phyloP scores from a whole-genome alignment of 2,113 vertebrate genomes.

The Pomatorhinus ruficollis region DNA sequence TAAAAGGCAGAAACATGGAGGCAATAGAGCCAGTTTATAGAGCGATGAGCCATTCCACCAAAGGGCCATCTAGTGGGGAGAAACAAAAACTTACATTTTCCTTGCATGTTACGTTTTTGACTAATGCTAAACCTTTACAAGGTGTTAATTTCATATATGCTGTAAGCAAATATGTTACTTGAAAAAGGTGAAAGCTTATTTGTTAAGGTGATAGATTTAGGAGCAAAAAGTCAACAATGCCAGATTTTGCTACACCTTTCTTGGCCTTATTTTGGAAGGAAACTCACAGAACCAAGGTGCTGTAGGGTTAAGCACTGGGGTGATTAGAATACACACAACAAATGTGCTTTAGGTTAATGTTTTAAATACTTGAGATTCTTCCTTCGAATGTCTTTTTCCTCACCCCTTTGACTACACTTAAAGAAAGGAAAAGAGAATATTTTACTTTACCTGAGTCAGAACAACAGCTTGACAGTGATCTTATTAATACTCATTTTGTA shows the following conservation, averaged over 20 bases:
- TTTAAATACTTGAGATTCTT: background rate
- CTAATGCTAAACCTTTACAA: background rate
- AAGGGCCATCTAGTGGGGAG: background rate
- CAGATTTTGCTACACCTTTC: background rate
- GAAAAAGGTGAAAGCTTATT: background rate
- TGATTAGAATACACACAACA: background rate
- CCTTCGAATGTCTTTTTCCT: background rate
- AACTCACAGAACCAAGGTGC: background rate
- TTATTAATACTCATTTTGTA: background rate
- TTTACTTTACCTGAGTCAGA: background rate
- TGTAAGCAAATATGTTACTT: background rate
- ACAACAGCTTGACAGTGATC: background rate
- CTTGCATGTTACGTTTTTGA: background rate
- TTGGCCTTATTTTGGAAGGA: background rate
- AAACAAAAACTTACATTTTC: background rate
- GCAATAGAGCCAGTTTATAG: background rate
- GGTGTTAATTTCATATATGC: background rate
- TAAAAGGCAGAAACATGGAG: background rate
- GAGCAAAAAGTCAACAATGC: background rate
- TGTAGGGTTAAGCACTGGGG: background rate
- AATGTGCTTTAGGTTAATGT: background rate
- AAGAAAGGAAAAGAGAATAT: background rate
- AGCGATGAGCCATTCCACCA: background rate
- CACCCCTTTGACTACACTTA: background rate
- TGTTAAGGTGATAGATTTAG: background rate